Conservation (phyloP, 2,797 vertebrate genomes). For the Meda fulgida region DNA sequence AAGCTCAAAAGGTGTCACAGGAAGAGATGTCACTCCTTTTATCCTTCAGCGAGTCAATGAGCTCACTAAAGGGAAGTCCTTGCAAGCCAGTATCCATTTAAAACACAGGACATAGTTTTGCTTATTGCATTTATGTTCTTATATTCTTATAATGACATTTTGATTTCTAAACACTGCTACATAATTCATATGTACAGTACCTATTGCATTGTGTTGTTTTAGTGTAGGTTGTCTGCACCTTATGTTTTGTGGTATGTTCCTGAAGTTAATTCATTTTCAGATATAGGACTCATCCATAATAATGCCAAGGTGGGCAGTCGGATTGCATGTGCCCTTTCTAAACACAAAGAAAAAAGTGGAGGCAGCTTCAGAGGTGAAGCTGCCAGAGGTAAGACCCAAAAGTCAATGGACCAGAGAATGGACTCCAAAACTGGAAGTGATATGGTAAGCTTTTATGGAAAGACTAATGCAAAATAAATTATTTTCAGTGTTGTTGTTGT, state of each 20-base stretch:
- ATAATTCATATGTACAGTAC: background rate
- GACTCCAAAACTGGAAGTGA: conserved; percentile 72
- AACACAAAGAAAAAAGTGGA: conserved; percentile 54
- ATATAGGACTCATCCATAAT: conserved; percentile 89
- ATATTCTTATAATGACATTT: background rate
- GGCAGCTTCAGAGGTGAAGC: background rate
- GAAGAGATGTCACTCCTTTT: conserved; percentile 89
- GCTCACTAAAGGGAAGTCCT: conserved; percentile 83
- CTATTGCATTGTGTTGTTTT: background rate
- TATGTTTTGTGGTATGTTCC: conserved; percentile 6
- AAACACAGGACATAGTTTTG: background rate
- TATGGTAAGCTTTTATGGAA: background rate
- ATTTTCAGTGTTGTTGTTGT: background rate
- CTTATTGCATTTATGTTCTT: background rate
- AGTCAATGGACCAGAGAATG: conserved; percentile 44
- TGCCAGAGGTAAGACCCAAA: background rate
- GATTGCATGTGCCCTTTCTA: conserved; percentile 84
- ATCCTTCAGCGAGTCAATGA: conserved; percentile 83
- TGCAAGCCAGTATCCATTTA: conserved; percentile 88
- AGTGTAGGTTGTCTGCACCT: background rate
- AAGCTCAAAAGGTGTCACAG: conserved; percentile 79
- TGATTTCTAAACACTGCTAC: background rate
- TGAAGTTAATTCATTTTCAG: conserved; percentile 71
- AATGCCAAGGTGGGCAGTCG: conserved; percentile 88
- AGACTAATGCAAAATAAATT: conserved; percentile 12